phyloP scores from a whole-genome alignment of 2,113 vertebrate species.

The Lichenostomus cassidix region DNA sequence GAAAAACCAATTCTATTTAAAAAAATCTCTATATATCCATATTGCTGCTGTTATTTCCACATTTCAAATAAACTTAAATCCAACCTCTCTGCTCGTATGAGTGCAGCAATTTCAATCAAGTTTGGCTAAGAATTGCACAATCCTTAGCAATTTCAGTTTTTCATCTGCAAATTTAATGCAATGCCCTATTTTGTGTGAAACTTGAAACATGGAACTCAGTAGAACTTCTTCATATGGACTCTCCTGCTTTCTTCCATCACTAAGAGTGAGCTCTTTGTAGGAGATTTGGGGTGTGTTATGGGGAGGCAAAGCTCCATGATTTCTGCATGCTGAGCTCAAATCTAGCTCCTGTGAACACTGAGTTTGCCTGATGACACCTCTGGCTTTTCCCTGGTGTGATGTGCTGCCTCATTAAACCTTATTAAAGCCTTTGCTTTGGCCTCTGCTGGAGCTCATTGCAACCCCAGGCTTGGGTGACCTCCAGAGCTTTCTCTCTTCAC shows the following conservation, averaged over 20 bases:
- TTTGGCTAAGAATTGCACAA: neutral
- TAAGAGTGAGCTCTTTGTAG: neutral
- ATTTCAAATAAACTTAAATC: neutral
- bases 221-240: neutral
- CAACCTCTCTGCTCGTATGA: neutral
- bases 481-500: neutral
- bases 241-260: neutral
- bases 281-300: neutral
- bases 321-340: neutral
- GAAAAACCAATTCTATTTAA: neutral
- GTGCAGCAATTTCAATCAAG: neutral
- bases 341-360: neutral
- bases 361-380: neutral
- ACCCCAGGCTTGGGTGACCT: neutral
- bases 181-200: neutral
- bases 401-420: neutral
- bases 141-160: neutral
- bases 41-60: neutral
- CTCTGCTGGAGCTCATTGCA: neutral
- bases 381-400: neutral
- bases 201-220: neutral
- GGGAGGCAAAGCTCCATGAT: fast-evolving
- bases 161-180: neutral
- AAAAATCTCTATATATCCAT: neutral
- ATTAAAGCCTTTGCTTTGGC: neutral